phyloP scores from a whole-genome alignment of 2,888 invertebrate species.

The Octodonta nipae region DNA sequence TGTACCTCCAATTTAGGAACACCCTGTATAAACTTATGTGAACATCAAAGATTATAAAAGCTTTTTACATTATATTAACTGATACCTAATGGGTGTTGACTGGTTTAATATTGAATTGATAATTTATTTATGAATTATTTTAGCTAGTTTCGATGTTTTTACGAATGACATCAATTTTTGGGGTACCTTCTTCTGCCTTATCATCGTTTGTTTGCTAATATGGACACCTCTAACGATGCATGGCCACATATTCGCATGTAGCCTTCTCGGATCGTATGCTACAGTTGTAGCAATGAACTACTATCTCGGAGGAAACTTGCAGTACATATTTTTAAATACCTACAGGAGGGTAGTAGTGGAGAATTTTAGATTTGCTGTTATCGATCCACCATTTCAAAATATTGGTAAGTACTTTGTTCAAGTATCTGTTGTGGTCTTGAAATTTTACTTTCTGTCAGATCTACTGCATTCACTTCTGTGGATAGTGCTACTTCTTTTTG shows the following conservation, averaged over 20 bases:
- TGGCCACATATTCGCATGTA: conserved; percentile 49
- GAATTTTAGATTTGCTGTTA: conserved; percentile 44
- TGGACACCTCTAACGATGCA: conserved; percentile 39
- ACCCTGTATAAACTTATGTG: too few species aligned
- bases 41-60: too few species aligned
- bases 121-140: too few species aligned
- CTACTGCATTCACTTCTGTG: conserved; percentile 42
- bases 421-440: too few species aligned
- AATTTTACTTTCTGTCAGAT: too few species aligned
- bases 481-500: conserved; percentile 40
- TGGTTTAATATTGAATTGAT: too few species aligned
- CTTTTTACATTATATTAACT: too few species aligned
- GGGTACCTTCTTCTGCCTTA: conserved; percentile 40
- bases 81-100: too few species aligned
- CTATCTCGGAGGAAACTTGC: conserved; percentile 50
- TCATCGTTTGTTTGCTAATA: conserved; percentile 12
- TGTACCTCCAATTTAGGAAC: too few species aligned
- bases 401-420: conserved; percentile 42
- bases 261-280: conserved; percentile 51
- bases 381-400: conserved; percentile 47
- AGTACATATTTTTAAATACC: conserved; percentile 54
- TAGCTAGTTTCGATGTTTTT: conserved; percentile 38
- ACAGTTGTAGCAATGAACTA: conserved; percentile 50
- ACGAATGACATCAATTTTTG: conserved; percentile 49
- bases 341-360: conserved; percentile 47